Evolutionary conservation across 2,888 invertebrate species (phyloP).

Genomic region (Agrotis ipsilon): DNA sequence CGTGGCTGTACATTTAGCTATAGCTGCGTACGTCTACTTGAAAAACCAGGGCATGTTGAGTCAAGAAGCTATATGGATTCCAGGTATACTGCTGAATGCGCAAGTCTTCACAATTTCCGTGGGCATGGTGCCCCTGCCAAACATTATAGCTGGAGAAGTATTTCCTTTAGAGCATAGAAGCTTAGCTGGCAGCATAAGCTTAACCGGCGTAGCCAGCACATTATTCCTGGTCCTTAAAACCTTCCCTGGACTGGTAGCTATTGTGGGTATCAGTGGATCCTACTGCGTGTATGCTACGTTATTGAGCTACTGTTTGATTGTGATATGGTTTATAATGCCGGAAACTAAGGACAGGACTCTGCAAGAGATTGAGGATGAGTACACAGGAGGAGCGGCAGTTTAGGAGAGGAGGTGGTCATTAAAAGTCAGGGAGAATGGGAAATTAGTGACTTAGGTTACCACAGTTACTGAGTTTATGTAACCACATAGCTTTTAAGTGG

Average conservation of each 20-base stretch:
- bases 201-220: constrained; percentile 90
- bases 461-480: too few relatives aligned
- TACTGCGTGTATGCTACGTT: constrained; percentile 91
- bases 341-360: constrained; percentile 93
- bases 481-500: too few relatives aligned
- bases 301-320: constrained; percentile 86
- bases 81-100: constrained; percentile 86
- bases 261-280: constrained; percentile 89
- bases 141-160: constrained; percentile 92
- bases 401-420: constrained; percentile 21
- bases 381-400: constrained; percentile 72
- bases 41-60: constrained; percentile 67
- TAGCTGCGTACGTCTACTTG: constrained; percentile 84
- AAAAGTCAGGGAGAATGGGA: constrained; percentile 4
- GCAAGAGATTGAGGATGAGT: constrained; percentile 92
- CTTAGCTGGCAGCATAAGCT: constrained; percentile 90
- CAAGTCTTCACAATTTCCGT: constrained; percentile 90
- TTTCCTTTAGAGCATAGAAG: constrained; percentile 58
- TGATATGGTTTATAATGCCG: constrained; percentile 91
- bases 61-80: constrained; percentile 82
- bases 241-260: constrained; percentile 88
- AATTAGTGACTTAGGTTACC: not conserved
- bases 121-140: constrained; percentile 92
- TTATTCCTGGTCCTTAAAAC: constrained; percentile 92
- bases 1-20: constrained; percentile 87